These are phyloP conservation scores for Psilanteris sp. DNA, from an alignment of 1,140 invertebrate genomes.

Conservation along the genomic window DNA sequence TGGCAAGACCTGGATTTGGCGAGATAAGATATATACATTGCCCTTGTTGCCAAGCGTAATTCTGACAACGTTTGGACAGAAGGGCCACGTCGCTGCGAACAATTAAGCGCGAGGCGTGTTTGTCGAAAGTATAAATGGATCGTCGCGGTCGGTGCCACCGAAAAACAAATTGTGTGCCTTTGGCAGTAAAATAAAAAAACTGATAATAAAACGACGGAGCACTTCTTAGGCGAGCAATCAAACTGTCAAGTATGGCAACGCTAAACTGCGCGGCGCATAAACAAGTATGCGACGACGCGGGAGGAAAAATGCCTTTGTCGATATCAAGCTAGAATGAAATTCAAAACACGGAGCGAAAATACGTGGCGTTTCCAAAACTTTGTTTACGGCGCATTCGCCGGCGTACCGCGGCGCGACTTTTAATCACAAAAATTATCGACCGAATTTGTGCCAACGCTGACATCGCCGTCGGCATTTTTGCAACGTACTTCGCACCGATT, in stretches of 20 bases:
- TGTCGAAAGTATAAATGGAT: no score
- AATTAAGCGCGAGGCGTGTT: no score
- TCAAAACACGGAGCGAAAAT: constrained; percentile 13
- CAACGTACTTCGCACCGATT: constrained; percentile 29
- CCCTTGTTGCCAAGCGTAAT: constrained; percentile 3
- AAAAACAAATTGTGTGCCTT: no score
- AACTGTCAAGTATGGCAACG: constrained; percentile 25
- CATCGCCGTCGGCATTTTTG: not conserved
- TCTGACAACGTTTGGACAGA: not conserved
- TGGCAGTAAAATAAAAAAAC: no score
- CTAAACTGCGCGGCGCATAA: constrained; percentile 8
- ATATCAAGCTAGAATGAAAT: constrained; percentile 13
- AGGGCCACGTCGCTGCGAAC: no score
- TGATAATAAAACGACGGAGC: no score
- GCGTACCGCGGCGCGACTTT: constrained; percentile 1
- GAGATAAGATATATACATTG: constrained; percentile 17
- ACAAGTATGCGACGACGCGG: constrained; percentile 7
- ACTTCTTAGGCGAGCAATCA: constrained; percentile 21
- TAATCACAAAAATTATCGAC: constrained; percentile 9
- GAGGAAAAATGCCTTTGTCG: constrained; percentile 25
- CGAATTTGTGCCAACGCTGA: constrained; percentile 1
- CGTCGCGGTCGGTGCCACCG: no score
- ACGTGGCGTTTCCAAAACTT: constrained; percentile 12
- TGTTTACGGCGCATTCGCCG: constrained; percentile 1
- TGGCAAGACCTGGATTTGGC: constrained; percentile 16